Base-by-base conservation (phyloP, 1,140 invertebrate genomes). In the Sycophila sp. region DNA sequence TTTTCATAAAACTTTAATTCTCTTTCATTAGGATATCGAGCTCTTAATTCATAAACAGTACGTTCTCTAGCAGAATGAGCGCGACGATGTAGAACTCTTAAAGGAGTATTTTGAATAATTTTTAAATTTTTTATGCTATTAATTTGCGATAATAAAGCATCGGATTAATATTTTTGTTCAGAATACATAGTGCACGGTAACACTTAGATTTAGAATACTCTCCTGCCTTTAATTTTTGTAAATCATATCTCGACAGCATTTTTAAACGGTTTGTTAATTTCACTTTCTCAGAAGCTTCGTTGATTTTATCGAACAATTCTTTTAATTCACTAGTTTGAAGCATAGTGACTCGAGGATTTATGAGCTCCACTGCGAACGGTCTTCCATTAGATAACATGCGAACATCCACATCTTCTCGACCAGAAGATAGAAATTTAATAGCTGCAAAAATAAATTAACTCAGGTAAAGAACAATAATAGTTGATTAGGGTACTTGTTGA, bases 401-500 rank as follows among this genome's bases (percentile, higher is more conserved):
- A 0, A 98, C 96, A 86, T 98, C 96, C 0, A 96, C 95, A 87
- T 99, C 97, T 87, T 99, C 97, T 62, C 97, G 87, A 0, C 97
- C 97, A 67, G 96, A 97, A 5, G 96, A 91, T 74, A 94, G 92
- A 89, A 98, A 91, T 83, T 93, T 90, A 76, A 82, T 76, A 80
- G 87, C 86, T 87, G 68, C 10, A 73, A 73, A n/a, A n/a, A n/a
- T n/a, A n/a, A n/a, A n/a, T n/a, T n/a, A n/a, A n/a, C n/a, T n/a
- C n/a, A n/a, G n/a, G n/a, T n/a, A n/a, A n/a, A n/a, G n/a, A n/a
- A n/a, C n/a, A n/a, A n/a, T n/a, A n/a, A n/a, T n/a, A n/a, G n/a
- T n/a, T n/a, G n/a, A n/a, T n/a, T n/a, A n/a, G n/a, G n/a, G n/a
- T n/a, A n/a, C n/a, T n/a, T n/a, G n/a, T n/a, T n/a, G n/a, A n/a